Percentiles rank a stretch among this genome's conserved stretches.
These are phyloP conservation scores for Meteorus sp. DNA, from an alignment of 1,140 invertebrate genomes.

Conservation along the genomic window DNA sequence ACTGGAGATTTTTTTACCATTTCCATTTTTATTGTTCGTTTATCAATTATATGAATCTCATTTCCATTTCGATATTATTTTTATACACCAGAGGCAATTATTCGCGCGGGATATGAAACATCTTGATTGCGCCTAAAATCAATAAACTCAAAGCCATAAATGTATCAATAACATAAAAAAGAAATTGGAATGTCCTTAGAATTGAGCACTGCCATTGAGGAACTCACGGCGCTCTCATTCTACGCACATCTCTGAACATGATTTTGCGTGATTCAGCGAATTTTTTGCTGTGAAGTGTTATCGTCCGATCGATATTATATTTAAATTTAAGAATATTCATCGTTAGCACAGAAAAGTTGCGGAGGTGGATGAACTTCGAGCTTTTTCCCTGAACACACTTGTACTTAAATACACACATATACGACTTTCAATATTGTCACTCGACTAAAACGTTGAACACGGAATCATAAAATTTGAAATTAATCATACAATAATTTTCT, in stretches of 20 bases:
- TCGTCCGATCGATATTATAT: conserved; percentile 24
- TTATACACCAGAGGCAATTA: conserved; percentile 1
- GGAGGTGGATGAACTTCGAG: conserved; percentile 31
- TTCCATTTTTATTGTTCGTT: conserved; percentile 7
- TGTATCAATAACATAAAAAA: not conserved
- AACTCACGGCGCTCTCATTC: conserved; percentile 10
- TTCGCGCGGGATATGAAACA: not conserved
- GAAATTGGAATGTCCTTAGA: not conserved
- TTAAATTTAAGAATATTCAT: conserved; percentile 15
- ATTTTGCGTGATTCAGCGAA: not conserved
- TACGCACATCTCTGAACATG: not conserved
- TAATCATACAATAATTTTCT: not conserved
- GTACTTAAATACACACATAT: conserved; percentile 40
- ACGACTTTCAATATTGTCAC: conserved; percentile 8
- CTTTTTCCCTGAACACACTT: conserved; percentile 29
- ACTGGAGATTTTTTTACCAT: conserved; percentile 17
- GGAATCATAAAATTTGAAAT: not conserved
- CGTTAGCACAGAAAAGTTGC: not conserved
- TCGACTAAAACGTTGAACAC: not conserved
- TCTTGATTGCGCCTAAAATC: conserved; percentile 9
- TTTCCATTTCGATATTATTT: conserved; percentile 1
- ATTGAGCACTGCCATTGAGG: conserved; percentile 11
- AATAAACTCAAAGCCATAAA: not conserved
- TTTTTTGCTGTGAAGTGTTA: not conserved
- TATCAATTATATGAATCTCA: not conserved